These are phyloP conservation scores for Drosophila peninsularis DNA, from an alignment of 2,888 invertebrate genomes.

Conservation along the genomic window DNA sequence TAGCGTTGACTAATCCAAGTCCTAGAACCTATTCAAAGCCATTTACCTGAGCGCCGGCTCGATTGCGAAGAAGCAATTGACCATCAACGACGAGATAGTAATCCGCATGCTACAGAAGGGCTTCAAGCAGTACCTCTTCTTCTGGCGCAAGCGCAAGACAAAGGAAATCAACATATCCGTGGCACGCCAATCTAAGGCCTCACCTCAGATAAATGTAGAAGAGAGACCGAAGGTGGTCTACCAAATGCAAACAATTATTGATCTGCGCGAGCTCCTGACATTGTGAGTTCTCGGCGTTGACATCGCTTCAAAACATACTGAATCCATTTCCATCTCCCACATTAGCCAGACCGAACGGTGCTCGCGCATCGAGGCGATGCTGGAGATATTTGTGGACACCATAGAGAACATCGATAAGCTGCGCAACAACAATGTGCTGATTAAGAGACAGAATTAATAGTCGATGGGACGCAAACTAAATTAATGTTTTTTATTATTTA, in stretches of 20 bases:
- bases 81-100: conserved; percentile 15
- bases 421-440: not conserved
- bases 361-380: conserved; percentile 6
- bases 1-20: rapidly evolving
- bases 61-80: conserved; percentile 2
- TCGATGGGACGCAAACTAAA: too few relatives aligned
- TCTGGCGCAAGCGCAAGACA: not conserved
- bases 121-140: conserved; percentile 7
- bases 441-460: too few relatives aligned
- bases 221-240: too few relatives aligned
- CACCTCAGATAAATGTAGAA: not conserved
- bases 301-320: not conserved
- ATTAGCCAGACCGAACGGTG: conserved; percentile 12
- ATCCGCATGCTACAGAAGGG: conserved; percentile 8
- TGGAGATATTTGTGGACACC: conserved; percentile 11
- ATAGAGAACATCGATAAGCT: conserved; percentile 18
- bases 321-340: not conserved
- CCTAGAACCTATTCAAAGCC: conserved; percentile 36
- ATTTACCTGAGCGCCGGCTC: conserved; percentile 21
- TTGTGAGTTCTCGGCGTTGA: conserved; percentile 1
- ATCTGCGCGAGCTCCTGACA: conserved; percentile 23
- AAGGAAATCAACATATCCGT: not conserved
- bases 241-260: not conserved
- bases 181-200: rapidly evolving
- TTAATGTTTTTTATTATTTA: too few relatives aligned